Evolutionary conservation across 2,888 invertebrate species (phyloP).

Genomic region (Lepidochitona cinerea): DNA sequence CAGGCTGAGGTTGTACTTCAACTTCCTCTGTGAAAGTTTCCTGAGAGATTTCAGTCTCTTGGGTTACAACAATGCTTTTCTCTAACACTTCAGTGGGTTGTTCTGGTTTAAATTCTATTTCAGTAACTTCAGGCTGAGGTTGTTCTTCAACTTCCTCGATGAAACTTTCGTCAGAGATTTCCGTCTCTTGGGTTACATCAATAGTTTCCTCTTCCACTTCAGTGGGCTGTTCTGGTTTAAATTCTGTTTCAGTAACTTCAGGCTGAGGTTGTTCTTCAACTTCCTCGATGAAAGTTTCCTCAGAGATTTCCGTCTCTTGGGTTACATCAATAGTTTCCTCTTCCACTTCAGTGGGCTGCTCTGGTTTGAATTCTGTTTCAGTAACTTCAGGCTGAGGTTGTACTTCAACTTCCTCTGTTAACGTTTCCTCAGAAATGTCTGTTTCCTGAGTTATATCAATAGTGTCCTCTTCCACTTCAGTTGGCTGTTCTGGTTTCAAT

Average conservation of each 20-base stretch:
- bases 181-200: no score
- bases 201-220: no score
- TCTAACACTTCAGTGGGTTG: neutral
- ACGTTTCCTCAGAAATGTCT: slow-evolving; percentile 12
- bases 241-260: neutral
- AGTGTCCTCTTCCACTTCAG: no score
- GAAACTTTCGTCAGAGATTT: neutral
- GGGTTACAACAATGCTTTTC: neutral
- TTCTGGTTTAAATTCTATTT: neutral
- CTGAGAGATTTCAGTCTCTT: neutral
- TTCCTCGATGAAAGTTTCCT: neutral
- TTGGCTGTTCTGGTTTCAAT: neutral
- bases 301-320: no score
- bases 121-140: neutral
- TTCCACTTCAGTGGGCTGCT: neutral
- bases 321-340: neutral
- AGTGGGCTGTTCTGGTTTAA: neutral
- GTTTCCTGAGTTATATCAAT: slow-evolving; percentile 24
- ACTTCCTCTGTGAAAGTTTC: neutral
- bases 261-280: neutral
- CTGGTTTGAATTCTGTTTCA: neutral
- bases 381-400: neutral
- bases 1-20: neutral
- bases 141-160: neutral
- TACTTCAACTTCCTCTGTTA: neutral